Evolutionary conservation across 2,113 vertebrate species (phyloP).

Genomic region (Dromaius novaehollandiae): DNA sequence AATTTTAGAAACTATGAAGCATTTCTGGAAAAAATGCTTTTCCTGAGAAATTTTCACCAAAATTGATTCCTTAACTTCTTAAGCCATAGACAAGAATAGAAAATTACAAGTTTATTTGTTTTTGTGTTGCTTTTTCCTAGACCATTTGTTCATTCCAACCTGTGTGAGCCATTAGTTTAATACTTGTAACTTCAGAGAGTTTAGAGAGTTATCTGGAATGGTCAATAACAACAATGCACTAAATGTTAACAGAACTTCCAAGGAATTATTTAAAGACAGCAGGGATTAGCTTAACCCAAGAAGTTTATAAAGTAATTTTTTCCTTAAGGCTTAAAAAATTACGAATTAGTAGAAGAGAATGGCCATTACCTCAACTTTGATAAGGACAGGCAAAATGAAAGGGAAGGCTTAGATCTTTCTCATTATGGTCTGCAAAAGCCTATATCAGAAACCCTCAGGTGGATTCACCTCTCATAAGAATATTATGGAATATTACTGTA

Average conservation of each 20-base stretch:
- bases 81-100: not conserved
- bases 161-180: not conserved
- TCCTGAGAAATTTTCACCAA: not conserved
- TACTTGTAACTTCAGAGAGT: not conserved
- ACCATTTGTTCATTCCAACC: not conserved
- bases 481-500: not conserved
- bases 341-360: not conserved
- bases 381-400: not conserved
- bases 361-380: not conserved
- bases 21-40: not conserved
- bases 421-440: not conserved
- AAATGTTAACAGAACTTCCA: not conserved
- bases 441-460: not conserved
- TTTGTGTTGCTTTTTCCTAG: not conserved
- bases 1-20: not conserved
- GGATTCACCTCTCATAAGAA: not conserved
- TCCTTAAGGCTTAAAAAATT: not conserved
- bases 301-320: not conserved
- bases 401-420: not conserved
- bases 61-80: not conserved
- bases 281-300: not conserved
- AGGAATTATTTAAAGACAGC: not conserved
- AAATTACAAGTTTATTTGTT: not conserved
- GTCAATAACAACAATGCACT: not conserved
- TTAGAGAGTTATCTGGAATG: not conserved